These are phyloP conservation scores for Ammodytes marinus DNA, from an alignment of 2,113 vertebrate genomes.

Conservation along the genomic window DNA sequence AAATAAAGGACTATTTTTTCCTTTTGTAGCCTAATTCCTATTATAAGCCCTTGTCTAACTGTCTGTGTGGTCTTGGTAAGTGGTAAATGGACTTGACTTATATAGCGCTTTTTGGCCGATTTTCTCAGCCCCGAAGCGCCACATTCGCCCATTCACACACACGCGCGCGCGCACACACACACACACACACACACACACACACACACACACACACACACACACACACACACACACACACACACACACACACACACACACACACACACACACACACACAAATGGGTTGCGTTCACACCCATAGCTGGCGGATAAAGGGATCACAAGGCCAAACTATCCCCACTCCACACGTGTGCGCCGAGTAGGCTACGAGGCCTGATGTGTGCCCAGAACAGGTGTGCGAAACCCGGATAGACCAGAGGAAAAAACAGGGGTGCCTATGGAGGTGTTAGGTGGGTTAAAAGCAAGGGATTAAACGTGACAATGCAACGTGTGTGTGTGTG, in stretches of 20 bases:
- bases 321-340: constrained; percentile 67
- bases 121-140: no score
- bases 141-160: no score
- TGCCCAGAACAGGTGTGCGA: constrained; percentile 53
- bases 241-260: no score
- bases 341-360: constrained; percentile 66
- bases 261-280: constrained; percentile 35
- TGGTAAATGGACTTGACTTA: no score
- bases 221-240: no score
- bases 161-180: no score
- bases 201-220: no score
- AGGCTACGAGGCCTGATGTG: constrained; percentile 40
- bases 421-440: not conserved
- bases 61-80: constrained; percentile 29
- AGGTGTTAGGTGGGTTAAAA: constrained; percentile 5
- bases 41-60: constrained; percentile 38
- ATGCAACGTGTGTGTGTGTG: no score
- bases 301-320: constrained; percentile 66
- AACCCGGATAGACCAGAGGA: constrained; percentile 13
- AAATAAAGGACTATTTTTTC: not conserved
- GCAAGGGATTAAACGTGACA: no score
- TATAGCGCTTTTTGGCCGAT: no score
- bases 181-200: no score
- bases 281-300: constrained; percentile 64
- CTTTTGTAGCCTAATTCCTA: no score